Evolutionary conservation across 37 sponge, comb jelly and placozoan species (phyloP).

Genomic region (Chondrosia reniformis): DNA sequence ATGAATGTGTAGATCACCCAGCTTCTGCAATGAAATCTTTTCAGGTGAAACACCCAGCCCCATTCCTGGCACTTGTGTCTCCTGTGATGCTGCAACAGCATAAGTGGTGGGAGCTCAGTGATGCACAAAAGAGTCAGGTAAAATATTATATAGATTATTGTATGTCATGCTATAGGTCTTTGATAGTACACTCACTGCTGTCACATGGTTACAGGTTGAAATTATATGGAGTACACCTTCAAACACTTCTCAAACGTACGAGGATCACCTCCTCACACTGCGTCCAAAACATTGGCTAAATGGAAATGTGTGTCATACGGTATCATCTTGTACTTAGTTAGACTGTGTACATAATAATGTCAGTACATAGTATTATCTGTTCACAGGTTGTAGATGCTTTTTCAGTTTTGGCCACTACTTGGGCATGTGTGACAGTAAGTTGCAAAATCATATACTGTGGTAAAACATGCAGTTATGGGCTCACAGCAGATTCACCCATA

Average conservation of each 20-base stretch:
- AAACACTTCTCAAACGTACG: not conserved
- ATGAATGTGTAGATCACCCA: too few species aligned
- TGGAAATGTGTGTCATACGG: not conserved
- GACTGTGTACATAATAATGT: not conserved
- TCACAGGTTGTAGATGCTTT: not conserved
- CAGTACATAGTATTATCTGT: not conserved
- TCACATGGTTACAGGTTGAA: too few species aligned
- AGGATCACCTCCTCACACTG: not conserved
- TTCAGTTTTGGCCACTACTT: too few species aligned
- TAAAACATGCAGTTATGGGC: too few species aligned
- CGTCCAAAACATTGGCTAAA: not conserved
- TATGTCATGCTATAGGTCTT: not conserved
- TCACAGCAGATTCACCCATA: too few species aligned
- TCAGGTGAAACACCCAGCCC: too few species aligned
- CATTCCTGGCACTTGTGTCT: too few species aligned
- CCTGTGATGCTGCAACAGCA: too few species aligned
- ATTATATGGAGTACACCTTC: too few species aligned
- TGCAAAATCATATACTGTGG: not conserved
- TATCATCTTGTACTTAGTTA: not conserved
- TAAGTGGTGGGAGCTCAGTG: too few species aligned
- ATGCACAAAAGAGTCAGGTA: too few species aligned
- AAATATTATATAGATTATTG: not conserved
- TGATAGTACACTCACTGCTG: not conserved
- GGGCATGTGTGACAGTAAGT: not conserved
- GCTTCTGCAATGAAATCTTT: too few species aligned